Evolutionary conservation across 2,888 invertebrate genomes (phyloP).

Genomic region (Brenthis hecate): DNA sequence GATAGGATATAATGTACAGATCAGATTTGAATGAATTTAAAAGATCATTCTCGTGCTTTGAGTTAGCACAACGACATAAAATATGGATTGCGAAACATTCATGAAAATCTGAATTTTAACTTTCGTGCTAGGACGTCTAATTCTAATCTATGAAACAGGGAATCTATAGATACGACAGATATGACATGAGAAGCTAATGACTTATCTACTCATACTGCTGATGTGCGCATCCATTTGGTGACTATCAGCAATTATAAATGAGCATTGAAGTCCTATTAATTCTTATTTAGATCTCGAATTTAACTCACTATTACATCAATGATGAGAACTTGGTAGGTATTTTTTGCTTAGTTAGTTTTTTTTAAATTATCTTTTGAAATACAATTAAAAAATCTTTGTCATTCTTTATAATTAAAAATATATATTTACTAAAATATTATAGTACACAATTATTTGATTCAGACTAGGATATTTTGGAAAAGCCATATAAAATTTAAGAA

Average conservation of each 20-base stretch:
- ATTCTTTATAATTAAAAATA: no score
- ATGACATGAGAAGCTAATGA: conserved; percentile 45
- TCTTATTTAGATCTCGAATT: conserved; percentile 27
- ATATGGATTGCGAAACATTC: conserved; percentile 20
- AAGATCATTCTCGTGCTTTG: conserved; percentile 9
- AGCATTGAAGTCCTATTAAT: conserved; percentile 32
- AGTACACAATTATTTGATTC: no score
- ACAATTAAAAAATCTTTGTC: no score
- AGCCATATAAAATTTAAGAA: no score
- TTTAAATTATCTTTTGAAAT: no score
- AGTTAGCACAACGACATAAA: conserved; percentile 12
- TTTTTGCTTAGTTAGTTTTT: no score
- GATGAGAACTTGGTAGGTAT: neutral
- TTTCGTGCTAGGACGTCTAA: conserved; percentile 13
- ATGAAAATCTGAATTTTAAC: conserved; percentile 17
- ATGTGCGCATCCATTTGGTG: conserved; percentile 2
- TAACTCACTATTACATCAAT: neutral
- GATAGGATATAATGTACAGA: neutral
- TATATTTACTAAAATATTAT: no score
- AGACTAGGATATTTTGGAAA: no score
- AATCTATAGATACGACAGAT: conserved; percentile 30
- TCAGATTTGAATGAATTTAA: neutral
- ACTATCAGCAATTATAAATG: conserved; percentile 28
- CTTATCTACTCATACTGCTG: conserved; percentile 35
- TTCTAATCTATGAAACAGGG: conserved; percentile 16